phyloP scores from a whole-genome alignment of 1,140 invertebrate genomes.

The Drosophila persimilis region DNA sequence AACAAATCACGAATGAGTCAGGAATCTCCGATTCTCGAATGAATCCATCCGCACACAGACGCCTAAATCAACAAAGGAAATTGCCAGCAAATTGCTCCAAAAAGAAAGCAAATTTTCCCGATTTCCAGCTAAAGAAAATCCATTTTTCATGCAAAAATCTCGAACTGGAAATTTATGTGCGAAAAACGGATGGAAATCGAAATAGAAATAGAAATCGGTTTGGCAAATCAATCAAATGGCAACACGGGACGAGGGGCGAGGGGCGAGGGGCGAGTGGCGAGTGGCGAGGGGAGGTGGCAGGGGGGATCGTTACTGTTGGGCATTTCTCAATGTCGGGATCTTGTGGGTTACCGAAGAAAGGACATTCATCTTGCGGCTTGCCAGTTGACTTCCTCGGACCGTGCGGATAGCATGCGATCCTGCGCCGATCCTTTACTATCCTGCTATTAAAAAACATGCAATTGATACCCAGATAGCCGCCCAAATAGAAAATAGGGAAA shows the following conservation, averaged over 20 bases:
- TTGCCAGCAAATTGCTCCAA: slow-evolving; percentile 68
- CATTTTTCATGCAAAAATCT: slow-evolving; percentile 55
- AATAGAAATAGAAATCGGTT: slow-evolving; percentile 50
- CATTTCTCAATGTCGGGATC: slow-evolving; percentile 47
- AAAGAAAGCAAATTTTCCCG: slow-evolving; percentile 41
- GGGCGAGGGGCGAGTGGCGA: not conserved
- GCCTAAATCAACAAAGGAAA: slow-evolving; percentile 73
- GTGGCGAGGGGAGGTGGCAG: not conserved
- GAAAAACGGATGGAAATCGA: slow-evolving; percentile 57
- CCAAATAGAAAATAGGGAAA: slow-evolving; percentile 22
- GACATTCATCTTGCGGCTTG: slow-evolving; percentile 68
- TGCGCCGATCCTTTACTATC: slow-evolving; percentile 24
- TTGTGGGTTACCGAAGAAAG: slow-evolving; percentile 63
- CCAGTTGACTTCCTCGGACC: slow-evolving; percentile 26
- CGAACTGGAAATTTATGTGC: slow-evolving; percentile 25
- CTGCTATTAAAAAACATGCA: slow-evolving; percentile 37
- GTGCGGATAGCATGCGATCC: slow-evolving; percentile 60
- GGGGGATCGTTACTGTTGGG: slow-evolving; percentile 27
- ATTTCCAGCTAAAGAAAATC: slow-evolving; percentile 33
- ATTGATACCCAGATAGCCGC: slow-evolving; percentile 30
- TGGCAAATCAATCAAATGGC: slow-evolving; percentile 70
- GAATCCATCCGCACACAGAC: slow-evolving; percentile 33
- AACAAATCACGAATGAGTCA: slow-evolving; percentile 31
- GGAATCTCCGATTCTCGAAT: slow-evolving; percentile 10
- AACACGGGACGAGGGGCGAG: not conserved